Evolutionary conservation across 2,113 vertebrate genomes (phyloP).

Genomic region (Chaetops frenatus): DNA sequence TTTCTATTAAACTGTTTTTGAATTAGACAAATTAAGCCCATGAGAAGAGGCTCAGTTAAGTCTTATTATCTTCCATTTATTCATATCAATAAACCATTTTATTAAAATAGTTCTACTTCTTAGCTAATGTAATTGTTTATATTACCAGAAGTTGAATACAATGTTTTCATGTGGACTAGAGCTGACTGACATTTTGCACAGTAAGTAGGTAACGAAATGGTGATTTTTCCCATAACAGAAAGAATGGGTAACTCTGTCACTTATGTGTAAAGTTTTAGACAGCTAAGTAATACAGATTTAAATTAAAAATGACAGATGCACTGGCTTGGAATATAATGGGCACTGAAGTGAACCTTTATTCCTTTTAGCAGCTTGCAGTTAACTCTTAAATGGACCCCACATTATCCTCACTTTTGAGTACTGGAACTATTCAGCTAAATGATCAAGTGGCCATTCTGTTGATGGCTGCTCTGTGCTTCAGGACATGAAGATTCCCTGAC

Average conservation of each 20-base stretch:
- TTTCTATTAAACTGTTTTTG: not conserved
- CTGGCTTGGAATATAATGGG: slow-evolving; percentile 68
- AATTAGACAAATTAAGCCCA: not conserved
- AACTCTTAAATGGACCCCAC: slow-evolving; percentile 52
- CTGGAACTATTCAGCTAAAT: not conserved
- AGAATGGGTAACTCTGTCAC: slow-evolving; percentile 67
- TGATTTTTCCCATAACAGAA: slow-evolving; percentile 59
- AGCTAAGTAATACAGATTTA: slow-evolving; percentile 74
- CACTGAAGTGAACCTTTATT: slow-evolving; percentile 72
- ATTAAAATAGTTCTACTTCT: not conserved
- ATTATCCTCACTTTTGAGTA: slow-evolving; percentile 29
- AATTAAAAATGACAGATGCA: slow-evolving; percentile 74
- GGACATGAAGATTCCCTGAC: not conserved
- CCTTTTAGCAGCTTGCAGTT: slow-evolving; percentile 60
- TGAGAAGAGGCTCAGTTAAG: not conserved
- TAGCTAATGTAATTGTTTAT: slow-evolving; percentile 7
- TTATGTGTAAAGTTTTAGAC: slow-evolving; percentile 72
- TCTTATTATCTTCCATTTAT: not conserved
- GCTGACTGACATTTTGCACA: slow-evolving; percentile 30
- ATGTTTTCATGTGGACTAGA: not conserved
- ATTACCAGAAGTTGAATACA: not conserved
- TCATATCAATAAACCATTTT: not conserved
- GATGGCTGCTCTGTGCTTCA: not conserved
- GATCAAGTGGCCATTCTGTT: not conserved
- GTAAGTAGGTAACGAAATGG: slow-evolving; percentile 51